Conservation (phyloP, 2,113 vertebrate genomes). For the Oncorhynchus tshawytscha region DNA sequence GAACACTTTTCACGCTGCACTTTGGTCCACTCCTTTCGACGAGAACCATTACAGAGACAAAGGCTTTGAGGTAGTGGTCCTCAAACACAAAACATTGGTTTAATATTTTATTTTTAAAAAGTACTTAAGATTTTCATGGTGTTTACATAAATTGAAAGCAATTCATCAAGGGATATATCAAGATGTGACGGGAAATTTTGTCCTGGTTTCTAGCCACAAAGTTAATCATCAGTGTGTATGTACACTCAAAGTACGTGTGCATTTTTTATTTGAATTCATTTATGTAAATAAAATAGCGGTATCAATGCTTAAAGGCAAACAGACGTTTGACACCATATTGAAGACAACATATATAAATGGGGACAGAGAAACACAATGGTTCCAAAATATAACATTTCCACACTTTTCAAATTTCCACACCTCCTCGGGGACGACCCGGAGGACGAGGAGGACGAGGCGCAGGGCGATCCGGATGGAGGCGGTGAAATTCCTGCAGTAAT, state of each 20-base stretch:
- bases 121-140: conserved; percentile 5
- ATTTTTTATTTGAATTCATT: neutral
- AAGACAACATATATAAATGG: neutral
- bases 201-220: too few relatives aligned
- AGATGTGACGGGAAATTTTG: too few relatives aligned
- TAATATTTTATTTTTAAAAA: conserved; percentile 19
- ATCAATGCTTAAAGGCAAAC: neutral
- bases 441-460: too few relatives aligned
- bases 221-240: neutral
- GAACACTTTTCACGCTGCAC: too few relatives aligned
- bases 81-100: conserved; percentile 14
- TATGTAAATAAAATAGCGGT: conserved; percentile 18
- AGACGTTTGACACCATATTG: neutral
- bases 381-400: conserved; percentile 13
- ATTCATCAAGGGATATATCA: too few relatives aligned
- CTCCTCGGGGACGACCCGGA: too few relatives aligned
- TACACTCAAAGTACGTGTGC: conserved; percentile 25
- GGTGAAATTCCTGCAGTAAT: too few relatives aligned
- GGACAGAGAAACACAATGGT: conserved; percentile 12
- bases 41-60: too few relatives aligned
- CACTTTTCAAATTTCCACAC: neutral
- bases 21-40: too few relatives aligned
- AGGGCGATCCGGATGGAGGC: too few relatives aligned
- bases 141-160: conserved; percentile 39
- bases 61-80: too few relatives aligned